These are phyloP conservation scores for Brenthis ino DNA, from an alignment of 2,888 invertebrate species.

Conservation along the genomic window DNA sequence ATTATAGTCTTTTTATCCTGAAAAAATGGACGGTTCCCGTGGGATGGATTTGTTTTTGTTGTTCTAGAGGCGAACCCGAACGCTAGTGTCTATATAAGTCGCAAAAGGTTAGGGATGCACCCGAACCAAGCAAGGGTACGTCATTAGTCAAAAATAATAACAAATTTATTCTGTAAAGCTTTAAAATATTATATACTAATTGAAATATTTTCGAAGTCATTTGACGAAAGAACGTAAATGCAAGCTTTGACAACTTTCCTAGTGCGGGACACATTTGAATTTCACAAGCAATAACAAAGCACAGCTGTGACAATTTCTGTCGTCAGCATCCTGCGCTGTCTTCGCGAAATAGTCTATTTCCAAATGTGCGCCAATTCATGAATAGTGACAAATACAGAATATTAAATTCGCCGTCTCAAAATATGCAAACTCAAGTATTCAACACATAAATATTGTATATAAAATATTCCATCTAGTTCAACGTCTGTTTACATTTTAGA, in stretches of 20 bases:
- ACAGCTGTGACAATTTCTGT: slow-evolving; percentile 40
- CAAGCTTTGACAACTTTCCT: slow-evolving; percentile 33
- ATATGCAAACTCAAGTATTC: slow-evolving; percentile 29
- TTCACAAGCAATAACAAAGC: slow-evolving; percentile 35
- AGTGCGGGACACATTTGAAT: slow-evolving; percentile 33
- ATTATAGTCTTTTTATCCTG: no score
- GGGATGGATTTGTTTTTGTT: no score
- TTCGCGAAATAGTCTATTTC: slow-evolving; percentile 30
- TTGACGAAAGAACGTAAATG: slow-evolving; percentile 15
- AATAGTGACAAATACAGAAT: slow-evolving; percentile 36
- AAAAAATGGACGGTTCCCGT: no score
- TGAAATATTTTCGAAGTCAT: slow-evolving; percentile 5
- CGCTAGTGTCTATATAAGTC: no score
- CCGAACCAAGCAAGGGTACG: no score
- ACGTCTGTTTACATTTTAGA: neutral
- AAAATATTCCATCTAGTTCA: slow-evolving; percentile 10
- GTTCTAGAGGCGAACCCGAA: no score
- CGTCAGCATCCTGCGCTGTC: slow-evolving; percentile 33
- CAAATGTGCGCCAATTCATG: slow-evolving; percentile 27
- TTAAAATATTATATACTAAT: neutral
- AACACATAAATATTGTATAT: slow-evolving; percentile 12
- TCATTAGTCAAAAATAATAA: no score
- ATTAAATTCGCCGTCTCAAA: slow-evolving; percentile 35
- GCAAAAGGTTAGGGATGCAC: no score
- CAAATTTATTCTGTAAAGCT: neutral